Conservation (phyloP, 2,888 invertebrate species). For the Resseliella maxima region DNA sequence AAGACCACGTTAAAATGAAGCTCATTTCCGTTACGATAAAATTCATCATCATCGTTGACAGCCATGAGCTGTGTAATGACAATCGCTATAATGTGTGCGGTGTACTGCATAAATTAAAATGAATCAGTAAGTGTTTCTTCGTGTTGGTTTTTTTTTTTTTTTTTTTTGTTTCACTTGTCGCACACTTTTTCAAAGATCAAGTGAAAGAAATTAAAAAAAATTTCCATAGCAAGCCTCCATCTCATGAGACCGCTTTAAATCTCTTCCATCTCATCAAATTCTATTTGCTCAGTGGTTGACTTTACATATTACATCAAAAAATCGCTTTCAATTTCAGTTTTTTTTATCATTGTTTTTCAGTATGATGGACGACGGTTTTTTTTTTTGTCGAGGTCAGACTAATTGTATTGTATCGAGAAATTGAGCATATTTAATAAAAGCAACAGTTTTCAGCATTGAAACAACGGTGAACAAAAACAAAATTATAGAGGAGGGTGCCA, state of each 20-base stretch:
- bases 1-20: slow-evolving; percentile 1
- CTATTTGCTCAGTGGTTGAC: background rate
- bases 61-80: background rate
- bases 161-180: background rate
- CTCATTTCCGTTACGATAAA: slow-evolving; percentile 23
- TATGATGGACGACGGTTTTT: slow-evolving; percentile 6
- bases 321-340: background rate
- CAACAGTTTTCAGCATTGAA: slow-evolving; percentile 33
- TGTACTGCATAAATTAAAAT: slow-evolving; percentile 34
- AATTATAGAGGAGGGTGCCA: background rate
- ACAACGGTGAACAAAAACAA: background rate
- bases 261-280: slow-evolving; percentile 30
- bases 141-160: background rate
- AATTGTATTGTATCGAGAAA: slow-evolving; percentile 43
- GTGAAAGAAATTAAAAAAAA: slow-evolving; percentile 1
- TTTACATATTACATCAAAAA: background rate
- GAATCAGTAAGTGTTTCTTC: background rate
- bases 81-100: background rate
- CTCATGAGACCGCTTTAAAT: background rate
- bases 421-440: slow-evolving; percentile 34
- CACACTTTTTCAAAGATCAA: background rate
- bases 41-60: slow-evolving; percentile 5
- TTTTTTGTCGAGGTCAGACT: background rate
- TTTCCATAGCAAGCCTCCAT: background rate
- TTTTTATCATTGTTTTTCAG: slow-evolving; percentile 14